Base-by-base conservation (phyloP, 1,140 invertebrate genomes). In the Drosophila arizonae region DNA sequence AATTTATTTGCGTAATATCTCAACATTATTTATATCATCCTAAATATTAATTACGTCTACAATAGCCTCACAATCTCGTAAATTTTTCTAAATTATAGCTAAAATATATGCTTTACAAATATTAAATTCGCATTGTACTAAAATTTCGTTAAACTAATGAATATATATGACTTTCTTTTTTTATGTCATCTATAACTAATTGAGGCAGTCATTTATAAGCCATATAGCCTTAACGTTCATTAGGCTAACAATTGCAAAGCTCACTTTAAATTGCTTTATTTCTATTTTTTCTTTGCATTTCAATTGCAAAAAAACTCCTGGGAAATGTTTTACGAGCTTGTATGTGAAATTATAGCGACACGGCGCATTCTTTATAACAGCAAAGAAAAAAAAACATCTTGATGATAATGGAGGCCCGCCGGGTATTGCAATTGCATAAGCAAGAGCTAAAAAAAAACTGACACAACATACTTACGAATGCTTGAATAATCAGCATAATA, bases 361-460 rank as follows among this genome's bases (percentile, higher is more conserved):
- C 63, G 55, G 63, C 69, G 71, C 64, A 73, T 73, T 73, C 71
- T 73, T 73, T 68, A 61, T 50, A 56, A 50, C 11, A 39, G 36
- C 36, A 11, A 39, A 39, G 36, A 33, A 9, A 33, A 33, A 33
- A 39, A 74, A 62, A 74, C 67, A 81, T 78, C 64, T 77, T 70
- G 48, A 64, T 76, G 64, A 55, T 78, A 73, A 81, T 86, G 75
- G 71, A 46, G 52, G 46, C 36, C 74, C 73, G 68, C 61, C 51
- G 71, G 63, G 66, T 62, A 72, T 84, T 82, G 68, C 80, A 84
- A 73, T 84, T 84, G 68, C 80, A 84, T 84, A 85, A 81, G 77
- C 56, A 64, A 72, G 66, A 67, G 65, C 43, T 67, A 39, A 57
- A 60, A 52, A 72, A 39, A 72, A 68, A 73, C 65, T 69, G 71